A percentile compares a stretch with the other conserved stretches of the same genome.
These are phyloP conservation scores for Terebella lapidaria DNA, from an alignment of 2,888 invertebrate genomes.

Conservation along the genomic window DNA sequence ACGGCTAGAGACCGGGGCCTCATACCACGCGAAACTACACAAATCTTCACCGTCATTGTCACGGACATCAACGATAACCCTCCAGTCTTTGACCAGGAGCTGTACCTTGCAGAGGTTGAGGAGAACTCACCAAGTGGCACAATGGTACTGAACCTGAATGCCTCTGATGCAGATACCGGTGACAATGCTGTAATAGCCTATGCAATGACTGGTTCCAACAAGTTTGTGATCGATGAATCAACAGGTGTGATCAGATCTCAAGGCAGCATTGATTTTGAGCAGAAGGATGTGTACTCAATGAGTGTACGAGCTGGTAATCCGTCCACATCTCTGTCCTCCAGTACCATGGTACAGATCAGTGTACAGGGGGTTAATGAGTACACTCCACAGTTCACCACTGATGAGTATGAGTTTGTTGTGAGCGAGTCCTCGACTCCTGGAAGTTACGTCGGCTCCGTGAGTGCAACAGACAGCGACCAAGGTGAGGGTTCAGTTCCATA, in stretches of 20 bases:
- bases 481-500: constrained; percentile 60
- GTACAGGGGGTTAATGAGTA: constrained; percentile 44
- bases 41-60: constrained; percentile 76
- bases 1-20: constrained; percentile 83
- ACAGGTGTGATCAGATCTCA: constrained; percentile 72
- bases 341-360: constrained; percentile 32
- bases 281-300: constrained; percentile 68
- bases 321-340: constrained; percentile 52
- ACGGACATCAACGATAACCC: constrained; percentile 86
- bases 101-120: constrained; percentile 72
- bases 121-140: constrained; percentile 77
- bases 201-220: constrained; percentile 67
- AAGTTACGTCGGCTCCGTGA: constrained; percentile 30
- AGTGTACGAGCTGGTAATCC: constrained; percentile 82
- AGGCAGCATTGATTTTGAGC: constrained; percentile 81
- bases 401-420: constrained; percentile 34
- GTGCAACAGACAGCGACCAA: constrained; percentile 38
- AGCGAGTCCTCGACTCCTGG: constrained; percentile 40
- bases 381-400: constrained; percentile 35
- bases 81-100: constrained; percentile 74
- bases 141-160: constrained; percentile 62
- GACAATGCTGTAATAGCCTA: constrained; percentile 82
- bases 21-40: constrained; percentile 70
- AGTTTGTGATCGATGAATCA: constrained; percentile 72
- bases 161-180: constrained; percentile 80